phyloP scores from a whole-genome alignment of 2,888 invertebrate species.

The Barypeithes pellucidus region DNA sequence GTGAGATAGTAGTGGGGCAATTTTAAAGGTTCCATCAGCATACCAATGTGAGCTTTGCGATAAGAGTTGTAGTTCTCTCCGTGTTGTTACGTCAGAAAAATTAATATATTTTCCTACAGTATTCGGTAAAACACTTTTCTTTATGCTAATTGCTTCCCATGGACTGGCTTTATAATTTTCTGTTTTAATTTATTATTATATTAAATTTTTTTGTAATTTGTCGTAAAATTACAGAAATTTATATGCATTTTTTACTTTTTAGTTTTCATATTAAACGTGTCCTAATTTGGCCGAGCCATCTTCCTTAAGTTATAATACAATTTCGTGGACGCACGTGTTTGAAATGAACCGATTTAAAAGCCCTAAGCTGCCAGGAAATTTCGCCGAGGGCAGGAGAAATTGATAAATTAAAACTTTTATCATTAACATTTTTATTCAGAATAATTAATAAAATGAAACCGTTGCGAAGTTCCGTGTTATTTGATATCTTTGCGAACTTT shows the following conservation, averaged over 20 bases:
- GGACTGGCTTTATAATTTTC: too few species aligned
- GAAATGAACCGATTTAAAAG: constrained; percentile 48
- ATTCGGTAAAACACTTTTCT: too few species aligned
- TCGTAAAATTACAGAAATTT: background rate
- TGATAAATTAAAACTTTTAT: constrained; percentile 48
- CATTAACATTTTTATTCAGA: constrained; percentile 46
- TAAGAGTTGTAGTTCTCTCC: too few species aligned
- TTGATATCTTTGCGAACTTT: constrained; percentile 35
- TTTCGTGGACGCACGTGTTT: constrained; percentile 49
- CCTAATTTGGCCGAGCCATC: constrained; percentile 29
- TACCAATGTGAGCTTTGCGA: too few species aligned
- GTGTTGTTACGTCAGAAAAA: too few species aligned
- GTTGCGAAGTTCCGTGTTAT: constrained; percentile 28
- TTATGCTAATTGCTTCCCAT: too few species aligned
- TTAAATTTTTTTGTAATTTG: background rate
- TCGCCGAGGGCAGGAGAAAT: constrained; percentile 35
- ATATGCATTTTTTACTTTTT: too few species aligned
- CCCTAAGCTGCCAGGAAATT: constrained; percentile 39
- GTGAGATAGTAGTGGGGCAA: too few species aligned
- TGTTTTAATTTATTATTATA: too few species aligned
- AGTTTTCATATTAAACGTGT: constrained; percentile 34
- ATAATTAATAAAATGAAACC: constrained; percentile 44
- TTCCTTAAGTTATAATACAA: constrained; percentile 46
- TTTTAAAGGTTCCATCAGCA: too few species aligned
- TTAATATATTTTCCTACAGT: too few species aligned